These are phyloP conservation scores for Litocranius walleri DNA, from an alignment of 2,113 vertebrate genomes.

Conservation along the genomic window DNA sequence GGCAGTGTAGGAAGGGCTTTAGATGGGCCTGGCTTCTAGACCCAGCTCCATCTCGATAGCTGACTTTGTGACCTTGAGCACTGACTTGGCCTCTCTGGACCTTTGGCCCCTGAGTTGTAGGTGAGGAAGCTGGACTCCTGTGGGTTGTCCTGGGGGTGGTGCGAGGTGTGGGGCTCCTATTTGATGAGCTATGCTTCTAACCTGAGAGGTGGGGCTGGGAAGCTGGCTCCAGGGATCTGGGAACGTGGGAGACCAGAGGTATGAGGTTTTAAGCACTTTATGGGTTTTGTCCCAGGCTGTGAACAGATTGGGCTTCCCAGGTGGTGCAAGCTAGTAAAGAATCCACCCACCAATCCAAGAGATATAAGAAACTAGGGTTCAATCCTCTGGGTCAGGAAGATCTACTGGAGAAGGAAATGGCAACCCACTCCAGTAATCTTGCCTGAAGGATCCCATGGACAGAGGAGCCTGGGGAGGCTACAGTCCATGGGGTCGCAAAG, in stretches of 20 bases:
- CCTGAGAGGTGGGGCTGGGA: background rate
- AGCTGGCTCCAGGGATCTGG: background rate
- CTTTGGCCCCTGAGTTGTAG: background rate
- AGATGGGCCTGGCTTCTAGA: background rate
- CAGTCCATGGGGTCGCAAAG: background rate
- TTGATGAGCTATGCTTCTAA: background rate
- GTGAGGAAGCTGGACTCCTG: background rate
- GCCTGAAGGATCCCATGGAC: background rate
- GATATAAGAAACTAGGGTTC: background rate
- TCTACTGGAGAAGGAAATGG: background rate
- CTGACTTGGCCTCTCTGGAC: background rate
- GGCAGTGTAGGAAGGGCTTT: background rate
- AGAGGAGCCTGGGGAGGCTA: background rate
- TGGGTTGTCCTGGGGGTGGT: background rate
- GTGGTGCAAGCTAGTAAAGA: background rate
- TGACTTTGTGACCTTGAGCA: background rate
- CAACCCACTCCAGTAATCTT: background rate
- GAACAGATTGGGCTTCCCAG: background rate
- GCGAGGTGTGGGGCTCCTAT: background rate
- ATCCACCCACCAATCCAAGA: background rate
- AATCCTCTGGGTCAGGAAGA: background rate
- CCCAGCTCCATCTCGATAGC: background rate
- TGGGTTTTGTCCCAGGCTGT: background rate
- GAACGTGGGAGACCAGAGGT: rapidly evolving
- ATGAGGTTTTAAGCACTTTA: background rate